Conservation (phyloP, 1,140 invertebrate genomes). For the Drosophila bipectinata region DNA sequence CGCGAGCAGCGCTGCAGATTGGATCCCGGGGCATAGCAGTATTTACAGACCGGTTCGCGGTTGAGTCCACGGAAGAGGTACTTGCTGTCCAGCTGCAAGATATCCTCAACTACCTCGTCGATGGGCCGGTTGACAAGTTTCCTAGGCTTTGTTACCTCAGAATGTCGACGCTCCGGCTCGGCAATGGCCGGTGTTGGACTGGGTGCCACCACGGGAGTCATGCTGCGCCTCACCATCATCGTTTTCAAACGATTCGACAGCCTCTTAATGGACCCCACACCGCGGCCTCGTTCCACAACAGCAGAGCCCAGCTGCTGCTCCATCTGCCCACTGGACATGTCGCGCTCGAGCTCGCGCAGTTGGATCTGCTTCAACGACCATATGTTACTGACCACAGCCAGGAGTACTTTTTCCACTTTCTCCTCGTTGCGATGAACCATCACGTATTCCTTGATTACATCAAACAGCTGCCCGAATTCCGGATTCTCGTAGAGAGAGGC, state of each 20-base stretch:
- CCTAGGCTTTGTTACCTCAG: constrained; percentile 33
- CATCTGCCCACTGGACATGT: constrained; percentile 22
- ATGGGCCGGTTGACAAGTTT: constrained; percentile 66
- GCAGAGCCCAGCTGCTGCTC: constrained; percentile 39
- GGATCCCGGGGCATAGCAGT: constrained; percentile 86
- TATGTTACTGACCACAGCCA: constrained; percentile 57
- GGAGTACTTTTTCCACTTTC: constrained; percentile 56
- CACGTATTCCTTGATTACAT: constrained; percentile 63
- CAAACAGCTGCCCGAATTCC: constrained; percentile 54
- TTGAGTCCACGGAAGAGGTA: constrained; percentile 86
- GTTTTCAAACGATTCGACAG: constrained; percentile 67
- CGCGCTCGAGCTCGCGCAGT: constrained; percentile 54
- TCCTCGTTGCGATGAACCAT: constrained; percentile 57
- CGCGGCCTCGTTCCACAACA: constrained; percentile 21
- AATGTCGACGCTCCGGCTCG: constrained; percentile 5
- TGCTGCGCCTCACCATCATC: constrained; percentile 44
- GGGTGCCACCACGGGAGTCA: constrained; percentile 46
- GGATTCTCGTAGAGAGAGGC: constrained; percentile 41
- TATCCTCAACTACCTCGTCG: constrained; percentile 78
- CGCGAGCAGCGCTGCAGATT: constrained; percentile 86
- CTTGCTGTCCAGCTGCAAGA: constrained; percentile 74
- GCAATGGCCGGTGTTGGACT: constrained; percentile 11
- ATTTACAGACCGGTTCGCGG: constrained; percentile 86
- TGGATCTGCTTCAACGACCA: constrained; percentile 62
- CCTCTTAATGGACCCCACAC: constrained; percentile 52